Conservation (phyloP, 1,140 invertebrate species). For the Drosophila sproati region DNA sequence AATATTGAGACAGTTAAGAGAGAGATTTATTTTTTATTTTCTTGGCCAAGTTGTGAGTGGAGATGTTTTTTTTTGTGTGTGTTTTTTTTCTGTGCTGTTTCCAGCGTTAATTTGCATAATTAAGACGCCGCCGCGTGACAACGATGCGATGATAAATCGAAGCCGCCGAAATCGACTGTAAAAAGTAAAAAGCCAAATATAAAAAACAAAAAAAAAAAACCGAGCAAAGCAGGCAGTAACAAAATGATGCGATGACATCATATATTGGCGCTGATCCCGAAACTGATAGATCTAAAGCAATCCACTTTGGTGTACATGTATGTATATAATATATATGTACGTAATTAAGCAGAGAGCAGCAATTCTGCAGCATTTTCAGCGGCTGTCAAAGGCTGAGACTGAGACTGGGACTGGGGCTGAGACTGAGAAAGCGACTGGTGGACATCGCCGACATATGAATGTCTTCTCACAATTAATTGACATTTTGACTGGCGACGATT, state of each 20-base stretch:
- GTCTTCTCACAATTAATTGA: conserved; percentile 80
- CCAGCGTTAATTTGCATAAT: conserved; percentile 75
- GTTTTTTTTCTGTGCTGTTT: conserved; percentile 9
- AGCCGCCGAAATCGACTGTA: conserved; percentile 33
- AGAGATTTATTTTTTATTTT: too few relatives aligned
- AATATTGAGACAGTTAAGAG: background rate
- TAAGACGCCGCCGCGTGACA: conserved; percentile 64
- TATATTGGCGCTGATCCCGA: background rate
- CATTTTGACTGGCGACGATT: conserved; percentile 76
- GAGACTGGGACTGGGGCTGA: conserved; percentile 28
- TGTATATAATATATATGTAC: too few relatives aligned
- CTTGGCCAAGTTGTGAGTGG: background rate
- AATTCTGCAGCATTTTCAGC: conserved; percentile 25
- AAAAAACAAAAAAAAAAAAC: background rate
- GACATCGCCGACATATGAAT: conserved; percentile 61
- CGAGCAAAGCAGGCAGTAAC: background rate
- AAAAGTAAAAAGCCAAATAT: background rate
- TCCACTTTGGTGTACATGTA: background rate
- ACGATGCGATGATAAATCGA: conserved; percentile 72
- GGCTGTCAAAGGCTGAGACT: conserved; percentile 27
- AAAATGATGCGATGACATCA: conserved; percentile 15
- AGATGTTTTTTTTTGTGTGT: conserved; percentile 18
- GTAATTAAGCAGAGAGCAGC: conserved; percentile 14
- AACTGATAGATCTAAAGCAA: conserved; percentile 23
- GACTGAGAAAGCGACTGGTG: background rate